A percentile compares a stretch with the other conserved stretches of the same genome.
Conservation (phyloP, 2,797 vertebrate genomes). For the Hephaestus fuliginosus region DNA sequence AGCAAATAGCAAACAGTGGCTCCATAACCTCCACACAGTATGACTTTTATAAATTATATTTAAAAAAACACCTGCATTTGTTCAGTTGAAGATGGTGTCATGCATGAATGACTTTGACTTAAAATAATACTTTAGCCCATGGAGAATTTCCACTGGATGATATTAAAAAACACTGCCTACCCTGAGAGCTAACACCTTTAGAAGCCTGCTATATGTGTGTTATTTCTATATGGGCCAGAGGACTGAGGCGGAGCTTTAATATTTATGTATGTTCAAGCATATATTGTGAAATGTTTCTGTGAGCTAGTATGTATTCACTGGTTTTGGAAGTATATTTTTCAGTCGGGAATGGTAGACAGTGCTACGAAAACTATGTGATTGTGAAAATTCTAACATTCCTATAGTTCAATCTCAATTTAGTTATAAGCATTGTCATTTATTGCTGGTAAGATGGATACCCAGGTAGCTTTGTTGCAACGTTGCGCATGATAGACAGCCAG, state of each 20-base stretch:
- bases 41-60: background rate
- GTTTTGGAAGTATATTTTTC: background rate
- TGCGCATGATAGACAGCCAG: background rate
- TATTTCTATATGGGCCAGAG: background rate
- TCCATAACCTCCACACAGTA: too few relatives aligned
- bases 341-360: background rate
- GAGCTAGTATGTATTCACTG: too few relatives aligned
- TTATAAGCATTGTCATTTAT: background rate
- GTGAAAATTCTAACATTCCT: background rate
- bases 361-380: background rate
- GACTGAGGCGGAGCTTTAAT: background rate
- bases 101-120: constrained; percentile 2
- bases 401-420: background rate
- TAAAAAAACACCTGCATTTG: background rate
- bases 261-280: background rate
- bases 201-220: background rate
- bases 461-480: background rate
- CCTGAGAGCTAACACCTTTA: background rate
- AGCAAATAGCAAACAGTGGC: background rate
- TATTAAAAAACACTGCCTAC: background rate
- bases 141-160: background rate
- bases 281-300: constrained; percentile 7
- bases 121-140: background rate
- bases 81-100: background rate
- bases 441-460: background rate